Conservation (phyloP, 2,113 vertebrate species). For the Hemiscyllium ocellatum region DNA sequence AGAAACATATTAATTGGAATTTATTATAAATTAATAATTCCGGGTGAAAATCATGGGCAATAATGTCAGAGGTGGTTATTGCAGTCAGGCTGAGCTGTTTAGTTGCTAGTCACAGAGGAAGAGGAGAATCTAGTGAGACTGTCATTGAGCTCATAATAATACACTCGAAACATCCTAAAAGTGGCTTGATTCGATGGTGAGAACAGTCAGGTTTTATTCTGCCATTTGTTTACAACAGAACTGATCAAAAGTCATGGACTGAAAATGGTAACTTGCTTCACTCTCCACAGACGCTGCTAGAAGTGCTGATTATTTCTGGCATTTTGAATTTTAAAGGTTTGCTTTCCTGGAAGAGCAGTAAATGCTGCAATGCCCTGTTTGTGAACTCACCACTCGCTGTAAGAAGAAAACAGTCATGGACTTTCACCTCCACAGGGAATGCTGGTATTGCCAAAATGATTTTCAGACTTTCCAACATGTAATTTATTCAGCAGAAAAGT, state of each 20-base stretch:
- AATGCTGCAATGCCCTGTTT: too few species aligned
- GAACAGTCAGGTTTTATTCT: background rate
- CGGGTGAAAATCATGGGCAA: background rate
- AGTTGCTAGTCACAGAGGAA: background rate
- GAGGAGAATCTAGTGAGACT: background rate
- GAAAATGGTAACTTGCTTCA: background rate
- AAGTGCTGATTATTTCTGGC: background rate
- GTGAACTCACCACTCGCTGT: too few species aligned
- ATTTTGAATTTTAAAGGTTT: background rate
- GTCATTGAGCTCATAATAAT: background rate
- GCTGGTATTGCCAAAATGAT: too few species aligned
- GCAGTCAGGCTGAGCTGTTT: background rate
- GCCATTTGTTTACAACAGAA: background rate
- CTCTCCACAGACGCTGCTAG: background rate
- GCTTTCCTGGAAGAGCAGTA: too few species aligned
- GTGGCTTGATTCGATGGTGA: background rate
- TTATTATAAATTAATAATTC: background rate
- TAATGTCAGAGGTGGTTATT: background rate
- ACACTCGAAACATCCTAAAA: background rate
- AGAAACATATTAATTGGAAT: background rate
- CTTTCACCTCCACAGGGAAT: too few species aligned
- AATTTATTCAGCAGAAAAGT: too few species aligned
- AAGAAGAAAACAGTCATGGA: too few species aligned
- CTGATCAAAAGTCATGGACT: background rate
- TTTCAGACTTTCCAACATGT: too few species aligned